Evolutionary conservation across 2,113 vertebrate genomes (phyloP).

Genomic region (Lucifuga dentata): DNA sequence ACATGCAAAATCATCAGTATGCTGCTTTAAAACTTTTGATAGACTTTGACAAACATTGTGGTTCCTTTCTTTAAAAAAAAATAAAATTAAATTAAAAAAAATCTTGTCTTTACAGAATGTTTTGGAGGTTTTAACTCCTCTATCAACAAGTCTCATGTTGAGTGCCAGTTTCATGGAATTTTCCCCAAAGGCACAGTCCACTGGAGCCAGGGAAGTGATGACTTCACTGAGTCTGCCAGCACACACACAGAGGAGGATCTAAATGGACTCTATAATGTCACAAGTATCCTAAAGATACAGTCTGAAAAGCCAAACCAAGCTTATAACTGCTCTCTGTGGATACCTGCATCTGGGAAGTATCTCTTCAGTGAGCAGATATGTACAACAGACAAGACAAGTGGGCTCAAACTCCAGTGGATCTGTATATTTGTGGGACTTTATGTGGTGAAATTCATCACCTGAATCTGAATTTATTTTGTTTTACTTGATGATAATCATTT

Average conservation of each 20-base stretch:
- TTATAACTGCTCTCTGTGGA: conserved; percentile 49
- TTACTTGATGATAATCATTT: too few species aligned
- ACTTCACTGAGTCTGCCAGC: neutral
- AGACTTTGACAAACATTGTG: too few species aligned
- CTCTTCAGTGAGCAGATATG: accelerated
- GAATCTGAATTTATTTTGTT: neutral
- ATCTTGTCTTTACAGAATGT: conserved; percentile 45
- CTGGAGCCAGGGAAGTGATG: conserved; percentile 25
- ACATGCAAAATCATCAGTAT: too few species aligned
- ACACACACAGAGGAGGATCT: neutral
- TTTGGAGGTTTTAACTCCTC: accelerated
- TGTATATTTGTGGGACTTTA: conserved; percentile 5
- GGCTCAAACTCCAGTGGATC: conserved; percentile 11
- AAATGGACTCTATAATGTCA: conserved; percentile 2
- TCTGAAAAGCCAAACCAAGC: accelerated
- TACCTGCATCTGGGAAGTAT: neutral
- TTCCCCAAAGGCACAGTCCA: conserved; percentile 27
- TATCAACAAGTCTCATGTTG: neutral
- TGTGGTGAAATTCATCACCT: conserved; percentile 6
- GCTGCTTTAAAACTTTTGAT: too few species aligned
- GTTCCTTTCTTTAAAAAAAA: too few species aligned
- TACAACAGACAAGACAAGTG: neutral
- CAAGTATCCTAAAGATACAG: neutral
- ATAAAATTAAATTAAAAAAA: too few species aligned
- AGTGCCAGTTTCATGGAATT: conserved; percentile 51